Percentiles rank a stretch among this genome's conserved stretches.
Conservation (phyloP, 2,113 vertebrate species). For the Lucifuga dentata region DNA sequence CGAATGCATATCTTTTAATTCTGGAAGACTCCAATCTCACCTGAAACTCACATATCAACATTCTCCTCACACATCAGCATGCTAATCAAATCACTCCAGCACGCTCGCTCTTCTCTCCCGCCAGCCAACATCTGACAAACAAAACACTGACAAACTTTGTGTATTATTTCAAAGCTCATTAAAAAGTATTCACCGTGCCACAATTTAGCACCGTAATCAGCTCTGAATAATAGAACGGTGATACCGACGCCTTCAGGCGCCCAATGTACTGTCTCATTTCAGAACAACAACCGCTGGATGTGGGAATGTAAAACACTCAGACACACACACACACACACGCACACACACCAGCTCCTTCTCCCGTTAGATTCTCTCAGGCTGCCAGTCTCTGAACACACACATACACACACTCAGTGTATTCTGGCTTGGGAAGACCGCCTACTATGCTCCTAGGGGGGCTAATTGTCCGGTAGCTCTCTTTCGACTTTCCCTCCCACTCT, state of each 20-base stretch:
- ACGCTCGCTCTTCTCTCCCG: constrained; percentile 28
- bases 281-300: constrained; percentile 64
- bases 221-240: constrained; percentile 69
- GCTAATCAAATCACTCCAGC: constrained; percentile 57
- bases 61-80: constrained; percentile 41
- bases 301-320: constrained; percentile 53
- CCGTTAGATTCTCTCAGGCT: constrained; percentile 16
- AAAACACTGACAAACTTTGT: constrained; percentile 57
- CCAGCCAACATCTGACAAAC: constrained; percentile 49
- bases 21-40: too few species aligned
- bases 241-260: constrained; percentile 58
- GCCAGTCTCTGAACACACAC: constrained; percentile 35
- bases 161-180: constrained; percentile 69
- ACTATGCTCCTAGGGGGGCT: constrained; percentile 69
- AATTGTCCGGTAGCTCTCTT: constrained; percentile 67
- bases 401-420: constrained; percentile 40
- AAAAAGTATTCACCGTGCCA: constrained; percentile 64
- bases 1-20: too few species aligned
- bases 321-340: constrained; percentile 36
- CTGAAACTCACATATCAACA: not conserved
- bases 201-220: constrained; percentile 53
- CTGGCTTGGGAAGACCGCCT: constrained; percentile 59
- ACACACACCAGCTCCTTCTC: constrained; percentile 25
- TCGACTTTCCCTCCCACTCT: constrained; percentile 49
- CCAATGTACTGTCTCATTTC: constrained; percentile 52